Conservation (phyloP, 2,113 vertebrate species). For the Bothrops jararaca region DNA sequence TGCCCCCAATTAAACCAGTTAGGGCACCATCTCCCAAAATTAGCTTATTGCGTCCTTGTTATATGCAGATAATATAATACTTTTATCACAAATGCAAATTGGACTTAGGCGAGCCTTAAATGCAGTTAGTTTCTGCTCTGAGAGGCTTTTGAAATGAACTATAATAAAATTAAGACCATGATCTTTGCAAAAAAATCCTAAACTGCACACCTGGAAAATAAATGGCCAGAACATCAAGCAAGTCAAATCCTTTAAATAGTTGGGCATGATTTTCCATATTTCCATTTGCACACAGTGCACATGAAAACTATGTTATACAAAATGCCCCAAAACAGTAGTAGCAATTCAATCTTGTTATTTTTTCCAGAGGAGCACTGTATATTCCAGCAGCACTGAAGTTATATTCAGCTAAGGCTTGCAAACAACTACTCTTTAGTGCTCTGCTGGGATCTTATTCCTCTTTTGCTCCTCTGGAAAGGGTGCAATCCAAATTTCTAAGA, state of each 20-base stretch:
- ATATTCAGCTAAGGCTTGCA: not conserved
- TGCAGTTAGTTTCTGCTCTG: not conserved
- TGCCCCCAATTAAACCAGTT: not conserved
- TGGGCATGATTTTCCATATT: not conserved
- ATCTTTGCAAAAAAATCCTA: not conserved
- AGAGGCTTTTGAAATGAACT: not conserved
- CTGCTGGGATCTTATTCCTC: not conserved
- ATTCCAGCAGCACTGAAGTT: not conserved
- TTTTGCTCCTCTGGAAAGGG: not conserved
- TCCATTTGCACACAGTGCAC: not conserved
- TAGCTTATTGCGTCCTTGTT: not conserved
- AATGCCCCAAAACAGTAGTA: not conserved
- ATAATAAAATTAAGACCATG: not conserved
- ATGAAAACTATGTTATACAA: not conserved
- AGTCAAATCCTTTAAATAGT: not conserved
- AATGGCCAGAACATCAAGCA: not conserved
- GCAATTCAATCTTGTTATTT: not conserved
- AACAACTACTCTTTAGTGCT: no score
- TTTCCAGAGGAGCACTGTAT: not conserved
- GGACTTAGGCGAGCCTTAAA: not conserved
- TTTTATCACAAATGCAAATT: not conserved
- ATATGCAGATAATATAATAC: not conserved
- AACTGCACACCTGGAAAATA: not conserved
- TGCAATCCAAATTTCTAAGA: not conserved
- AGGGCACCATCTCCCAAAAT: not conserved